Conservation (phyloP, 1,140 invertebrate genomes). For the Colletes gigas region DNA sequence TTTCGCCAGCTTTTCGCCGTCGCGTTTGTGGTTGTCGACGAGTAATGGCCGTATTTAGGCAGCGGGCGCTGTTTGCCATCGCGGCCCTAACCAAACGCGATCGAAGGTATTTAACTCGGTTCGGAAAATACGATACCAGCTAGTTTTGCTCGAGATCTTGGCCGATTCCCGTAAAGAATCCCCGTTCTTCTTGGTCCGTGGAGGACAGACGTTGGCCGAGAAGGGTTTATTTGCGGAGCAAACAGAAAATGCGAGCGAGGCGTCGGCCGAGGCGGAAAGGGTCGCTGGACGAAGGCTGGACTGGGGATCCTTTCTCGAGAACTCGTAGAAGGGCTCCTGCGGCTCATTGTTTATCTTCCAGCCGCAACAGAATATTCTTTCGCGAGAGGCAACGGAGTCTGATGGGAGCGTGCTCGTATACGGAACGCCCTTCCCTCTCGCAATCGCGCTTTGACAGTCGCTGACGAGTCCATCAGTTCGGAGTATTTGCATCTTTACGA, state of each 20-base stretch:
- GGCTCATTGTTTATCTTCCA: constrained; percentile 68
- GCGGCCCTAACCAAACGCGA: constrained; percentile 14
- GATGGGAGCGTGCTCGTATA: constrained; percentile 24
- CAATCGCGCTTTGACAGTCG: constrained; percentile 74
- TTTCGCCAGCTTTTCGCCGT: too few species aligned
- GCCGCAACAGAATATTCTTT: constrained; percentile 68
- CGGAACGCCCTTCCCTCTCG: constrained; percentile 59
- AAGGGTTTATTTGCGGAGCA: constrained; percentile 75
- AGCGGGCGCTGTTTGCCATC: too few species aligned
- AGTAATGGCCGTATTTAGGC: too few species aligned
- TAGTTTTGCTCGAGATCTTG: constrained; percentile 13
- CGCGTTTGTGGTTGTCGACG: too few species aligned
- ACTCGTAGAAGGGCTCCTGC: constrained; percentile 40
- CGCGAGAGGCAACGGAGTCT: constrained; percentile 34
- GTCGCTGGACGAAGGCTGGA: constrained; percentile 10
- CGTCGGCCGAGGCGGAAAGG: constrained; percentile 27
- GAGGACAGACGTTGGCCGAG: constrained; percentile 34
- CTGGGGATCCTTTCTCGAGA: constrained; percentile 16
- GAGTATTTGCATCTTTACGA: constrained; percentile 78
- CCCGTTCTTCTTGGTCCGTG: background rate
- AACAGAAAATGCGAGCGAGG: constrained; percentile 70
- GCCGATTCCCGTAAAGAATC: constrained; percentile 37
- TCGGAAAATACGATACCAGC: background rate
- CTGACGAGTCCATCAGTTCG: constrained; percentile 74
- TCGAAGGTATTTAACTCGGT: background rate